phyloP scores from a whole-genome alignment of 2,888 invertebrate genomes.

The Aleiodes alternator region DNA sequence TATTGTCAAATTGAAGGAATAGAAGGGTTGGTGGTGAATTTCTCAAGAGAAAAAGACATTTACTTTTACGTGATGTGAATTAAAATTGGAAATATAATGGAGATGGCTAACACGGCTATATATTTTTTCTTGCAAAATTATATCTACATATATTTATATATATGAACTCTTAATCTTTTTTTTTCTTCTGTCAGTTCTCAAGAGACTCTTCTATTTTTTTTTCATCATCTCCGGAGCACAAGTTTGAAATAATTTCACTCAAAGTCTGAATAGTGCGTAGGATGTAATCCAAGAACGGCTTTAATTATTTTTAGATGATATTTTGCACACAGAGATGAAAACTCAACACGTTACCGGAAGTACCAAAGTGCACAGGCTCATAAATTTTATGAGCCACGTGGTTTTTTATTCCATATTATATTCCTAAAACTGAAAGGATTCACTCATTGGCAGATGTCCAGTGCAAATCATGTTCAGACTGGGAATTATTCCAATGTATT shows the following conservation, averaged over 20 bases:
- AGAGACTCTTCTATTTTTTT: background rate
- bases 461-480: background rate
- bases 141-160: background rate
- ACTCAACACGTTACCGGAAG: constrained; percentile 18
- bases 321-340: constrained; percentile 14
- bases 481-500: background rate
- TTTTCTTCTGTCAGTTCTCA: no score
- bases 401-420: constrained; percentile 3
- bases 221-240: constrained; percentile 2
- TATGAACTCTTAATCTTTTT: no score
- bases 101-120: background rate
- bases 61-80: constrained; percentile 19
- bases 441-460: constrained; percentile 22
- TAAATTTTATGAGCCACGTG: constrained; percentile 19
- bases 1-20: constrained; percentile 12
- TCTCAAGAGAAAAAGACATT: constrained; percentile 14
- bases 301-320: constrained; percentile 34
- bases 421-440: background rate
- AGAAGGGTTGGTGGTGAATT: background rate
- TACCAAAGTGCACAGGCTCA: constrained; percentile 20
- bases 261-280: no score
- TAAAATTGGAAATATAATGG: background rate
- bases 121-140: background rate
- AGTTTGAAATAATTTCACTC: background rate
- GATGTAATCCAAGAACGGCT: background rate